phyloP scores from a whole-genome alignment of 1,140 invertebrate species.

The Diorhabda carinulata region DNA sequence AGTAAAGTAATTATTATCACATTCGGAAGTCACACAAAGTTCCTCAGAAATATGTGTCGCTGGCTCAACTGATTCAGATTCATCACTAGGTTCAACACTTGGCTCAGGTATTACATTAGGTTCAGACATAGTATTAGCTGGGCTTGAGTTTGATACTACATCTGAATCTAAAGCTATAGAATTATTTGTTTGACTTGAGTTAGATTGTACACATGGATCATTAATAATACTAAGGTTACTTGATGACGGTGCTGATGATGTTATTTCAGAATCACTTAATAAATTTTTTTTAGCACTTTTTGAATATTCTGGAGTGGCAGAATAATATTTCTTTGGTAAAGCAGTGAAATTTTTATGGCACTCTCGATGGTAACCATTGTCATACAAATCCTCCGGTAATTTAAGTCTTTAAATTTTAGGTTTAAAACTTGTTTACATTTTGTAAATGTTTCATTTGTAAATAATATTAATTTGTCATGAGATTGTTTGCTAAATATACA shows the following conservation, averaged over 20 bases:
- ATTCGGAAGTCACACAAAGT: conserved; percentile 8
- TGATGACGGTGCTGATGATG: no score
- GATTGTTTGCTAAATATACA: conserved; percentile 27
- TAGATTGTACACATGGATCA: no score
- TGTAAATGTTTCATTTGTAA: conserved; percentile 26
- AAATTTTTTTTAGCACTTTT: conserved; percentile 1
- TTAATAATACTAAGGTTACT: no score
- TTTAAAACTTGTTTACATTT: conserved; percentile 24
- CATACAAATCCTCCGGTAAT: conserved; percentile 26
- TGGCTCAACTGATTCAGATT: conserved; percentile 17
- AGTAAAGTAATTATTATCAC: conserved; percentile 11
- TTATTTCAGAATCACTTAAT: conserved; percentile 12
- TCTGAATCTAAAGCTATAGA: no score
- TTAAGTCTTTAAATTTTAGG: conserved; percentile 18
- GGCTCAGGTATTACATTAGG: no score
- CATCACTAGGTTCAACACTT: no score
- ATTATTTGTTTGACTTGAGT: no score
- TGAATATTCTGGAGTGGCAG: conserved; percentile 9
- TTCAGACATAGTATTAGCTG: no score
- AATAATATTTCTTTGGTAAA: conserved; percentile 9
- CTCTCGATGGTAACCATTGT: neutral
- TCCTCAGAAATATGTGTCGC: conserved; percentile 22
- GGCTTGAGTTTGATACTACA: no score
- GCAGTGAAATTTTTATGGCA: no score
- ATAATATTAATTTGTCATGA: conserved; percentile 24